phyloP scores from a whole-genome alignment of 1,140 invertebrate species.

The Sminthurinus signatus region DNA sequence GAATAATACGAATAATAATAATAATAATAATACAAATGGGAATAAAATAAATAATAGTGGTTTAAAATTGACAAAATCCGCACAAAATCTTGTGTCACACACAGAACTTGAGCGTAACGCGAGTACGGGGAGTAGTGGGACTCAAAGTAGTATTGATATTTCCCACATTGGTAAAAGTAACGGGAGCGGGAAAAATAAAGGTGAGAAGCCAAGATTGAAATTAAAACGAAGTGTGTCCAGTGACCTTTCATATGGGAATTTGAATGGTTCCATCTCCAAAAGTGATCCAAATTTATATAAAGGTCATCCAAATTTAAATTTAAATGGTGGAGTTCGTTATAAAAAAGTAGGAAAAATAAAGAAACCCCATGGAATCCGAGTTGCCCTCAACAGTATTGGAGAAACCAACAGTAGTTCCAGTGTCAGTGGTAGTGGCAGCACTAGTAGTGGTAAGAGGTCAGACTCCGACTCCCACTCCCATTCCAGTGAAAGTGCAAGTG shows the following conservation, averaged over 20 bases:
- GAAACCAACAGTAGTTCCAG: not conserved
- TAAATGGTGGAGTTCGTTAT: not conserved
- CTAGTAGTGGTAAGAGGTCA: constrained; percentile 3
- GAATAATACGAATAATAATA: not conserved
- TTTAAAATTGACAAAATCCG: no score
- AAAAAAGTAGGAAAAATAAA: constrained; percentile 19
- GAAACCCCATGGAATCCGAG: constrained; percentile 10
- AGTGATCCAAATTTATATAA: constrained; percentile 18
- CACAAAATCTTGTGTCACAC: no score
- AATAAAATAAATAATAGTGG: no score
- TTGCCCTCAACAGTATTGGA: constrained; percentile 10
- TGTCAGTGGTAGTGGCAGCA: not conserved
- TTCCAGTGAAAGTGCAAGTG: constrained; percentile 12
- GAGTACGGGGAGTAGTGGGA: no score
- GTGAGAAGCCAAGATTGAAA: not conserved
- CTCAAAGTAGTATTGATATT: no score
- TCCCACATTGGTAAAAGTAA: no score
- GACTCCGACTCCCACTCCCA: no score
- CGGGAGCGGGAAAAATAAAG: no score
- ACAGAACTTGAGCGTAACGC: no score
- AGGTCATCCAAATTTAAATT: not conserved
- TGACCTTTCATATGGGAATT: not conserved
- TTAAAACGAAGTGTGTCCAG: not conserved
- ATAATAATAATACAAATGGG: not conserved
- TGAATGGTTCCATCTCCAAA: not conserved